phyloP scores from a whole-genome alignment of 2,797 vertebrate genomes.

The Sciurus carolinensis region DNA sequence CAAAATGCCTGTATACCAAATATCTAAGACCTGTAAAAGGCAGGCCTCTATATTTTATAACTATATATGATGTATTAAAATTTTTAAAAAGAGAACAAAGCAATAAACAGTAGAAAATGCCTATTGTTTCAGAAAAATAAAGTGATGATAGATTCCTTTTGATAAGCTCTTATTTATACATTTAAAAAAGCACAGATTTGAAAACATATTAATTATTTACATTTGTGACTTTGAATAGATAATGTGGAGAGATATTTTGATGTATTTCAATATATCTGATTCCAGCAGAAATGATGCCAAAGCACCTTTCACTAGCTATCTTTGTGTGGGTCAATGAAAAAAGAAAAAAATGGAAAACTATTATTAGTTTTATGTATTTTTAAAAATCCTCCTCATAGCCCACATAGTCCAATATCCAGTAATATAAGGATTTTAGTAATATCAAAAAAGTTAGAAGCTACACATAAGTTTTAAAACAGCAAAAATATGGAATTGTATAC shows the following conservation, averaged over 20 bases:
- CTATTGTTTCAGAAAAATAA: slow-evolving; percentile 47
- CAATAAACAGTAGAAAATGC: slow-evolving; percentile 20
- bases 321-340: not conserved
- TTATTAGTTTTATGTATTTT: slow-evolving; percentile 3
- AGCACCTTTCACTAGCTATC: not conserved
- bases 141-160: not conserved
- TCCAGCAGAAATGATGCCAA: slow-evolving; percentile 51
- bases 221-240: slow-evolving; percentile 2
- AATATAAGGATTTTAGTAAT: slow-evolving; percentile 18
- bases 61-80: not conserved
- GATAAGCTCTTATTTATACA: not conserved
- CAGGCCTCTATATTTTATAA: not conserved
- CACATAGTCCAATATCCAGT: not conserved
- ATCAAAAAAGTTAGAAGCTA: not conserved
- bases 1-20: not conserved
- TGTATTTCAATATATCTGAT: not conserved
- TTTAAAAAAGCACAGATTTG: slow-evolving; percentile 26
- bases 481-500: not conserved
- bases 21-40: not conserved
- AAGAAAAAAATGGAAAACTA: slow-evolving; percentile 5
- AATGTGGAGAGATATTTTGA: not conserved
- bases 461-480: slow-evolving; percentile 25
- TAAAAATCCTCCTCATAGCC: not conserved
- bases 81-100: not conserved
- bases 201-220: slow-evolving; percentile 48